Evolutionary conservation across 2,113 vertebrate genomes (phyloP).

Genomic region (Gallinago paraguaiae): DNA sequence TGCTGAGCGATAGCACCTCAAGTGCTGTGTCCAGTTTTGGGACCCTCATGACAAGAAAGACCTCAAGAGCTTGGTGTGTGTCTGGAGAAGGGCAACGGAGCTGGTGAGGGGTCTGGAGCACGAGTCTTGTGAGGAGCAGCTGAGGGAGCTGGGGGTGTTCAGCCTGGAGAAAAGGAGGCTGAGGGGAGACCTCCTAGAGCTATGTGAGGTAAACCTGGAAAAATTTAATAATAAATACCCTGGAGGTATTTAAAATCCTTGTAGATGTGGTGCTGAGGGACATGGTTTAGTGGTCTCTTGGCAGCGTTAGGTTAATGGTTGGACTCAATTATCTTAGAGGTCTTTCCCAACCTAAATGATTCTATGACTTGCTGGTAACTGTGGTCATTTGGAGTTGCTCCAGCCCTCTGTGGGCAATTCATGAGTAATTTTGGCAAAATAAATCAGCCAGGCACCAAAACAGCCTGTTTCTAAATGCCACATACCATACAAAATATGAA

Average conservation of each 20-base stretch:
- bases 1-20: too few species aligned
- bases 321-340: too few species aligned
- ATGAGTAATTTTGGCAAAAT: rapidly evolving
- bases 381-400: background rate
- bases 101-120: background rate
- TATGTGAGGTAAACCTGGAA: too few species aligned
- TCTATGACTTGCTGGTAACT: background rate
- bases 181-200: too few species aligned
- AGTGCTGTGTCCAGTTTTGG: too few species aligned
- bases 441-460: background rate
- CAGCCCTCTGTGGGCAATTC: background rate
- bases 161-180: background rate
- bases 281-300: too few species aligned
- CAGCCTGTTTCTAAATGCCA: background rate
- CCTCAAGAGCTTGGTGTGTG: background rate
- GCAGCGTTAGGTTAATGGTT: too few species aligned
- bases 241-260: too few species aligned
- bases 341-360: too few species aligned
- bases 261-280: too few species aligned
- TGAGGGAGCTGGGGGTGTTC: background rate
- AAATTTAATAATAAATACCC: too few species aligned
- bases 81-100: background rate
- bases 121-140: background rate
- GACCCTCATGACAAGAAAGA: background rate
- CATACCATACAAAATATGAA: rapidly evolving